Evolutionary conservation across 2,888 invertebrate species (phyloP).

Genomic region (Monopis laevigella): DNA sequence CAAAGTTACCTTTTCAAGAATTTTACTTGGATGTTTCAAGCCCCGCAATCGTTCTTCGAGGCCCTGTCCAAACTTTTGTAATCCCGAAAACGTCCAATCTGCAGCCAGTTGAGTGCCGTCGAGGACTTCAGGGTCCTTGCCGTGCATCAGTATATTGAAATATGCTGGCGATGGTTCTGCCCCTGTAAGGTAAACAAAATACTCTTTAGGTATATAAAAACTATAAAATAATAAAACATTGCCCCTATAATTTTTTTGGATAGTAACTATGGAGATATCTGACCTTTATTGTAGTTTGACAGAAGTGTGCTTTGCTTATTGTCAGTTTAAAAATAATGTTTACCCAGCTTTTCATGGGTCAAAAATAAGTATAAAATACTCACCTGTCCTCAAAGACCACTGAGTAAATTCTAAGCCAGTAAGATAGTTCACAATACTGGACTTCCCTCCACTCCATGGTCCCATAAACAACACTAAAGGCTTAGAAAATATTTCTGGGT

Average conservation of each 20-base stretch:
- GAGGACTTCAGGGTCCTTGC: slow-evolving; percentile 83
- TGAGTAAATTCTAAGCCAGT: slow-evolving; percentile 86
- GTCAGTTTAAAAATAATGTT: too few species aligned
- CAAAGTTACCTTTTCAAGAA: slow-evolving; percentile 83
- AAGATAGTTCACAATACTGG: slow-evolving; percentile 92
- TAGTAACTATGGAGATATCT: too few species aligned
- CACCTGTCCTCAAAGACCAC: slow-evolving; percentile 88
- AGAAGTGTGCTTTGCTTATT: too few species aligned
- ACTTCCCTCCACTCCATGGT: slow-evolving; percentile 97
- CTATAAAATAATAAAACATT: too few species aligned
- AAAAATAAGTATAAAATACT: too few species aligned
- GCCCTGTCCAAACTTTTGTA: slow-evolving; percentile 95
- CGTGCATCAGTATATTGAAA: slow-evolving; percentile 91
- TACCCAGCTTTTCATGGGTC: too few species aligned
- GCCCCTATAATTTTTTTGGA: too few species aligned
- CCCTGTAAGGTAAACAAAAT: slow-evolving; percentile 73
- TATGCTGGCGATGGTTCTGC: slow-evolving; percentile 94
- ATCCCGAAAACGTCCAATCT: slow-evolving; percentile 91
- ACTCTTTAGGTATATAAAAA: too few species aligned
- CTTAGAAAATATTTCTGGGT: slow-evolving; percentile 94
- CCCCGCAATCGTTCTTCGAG: slow-evolving; percentile 89
- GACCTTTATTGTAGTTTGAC: too few species aligned
- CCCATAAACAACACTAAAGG: slow-evolving; percentile 94
- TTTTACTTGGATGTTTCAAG: slow-evolving; percentile 79
- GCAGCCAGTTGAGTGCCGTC: slow-evolving; percentile 96